Percentiles rank a stretch among this genome's conserved stretches.
Conservation (phyloP, 2,888 invertebrate genomes). For the Neoaliturus tenellus region DNA sequence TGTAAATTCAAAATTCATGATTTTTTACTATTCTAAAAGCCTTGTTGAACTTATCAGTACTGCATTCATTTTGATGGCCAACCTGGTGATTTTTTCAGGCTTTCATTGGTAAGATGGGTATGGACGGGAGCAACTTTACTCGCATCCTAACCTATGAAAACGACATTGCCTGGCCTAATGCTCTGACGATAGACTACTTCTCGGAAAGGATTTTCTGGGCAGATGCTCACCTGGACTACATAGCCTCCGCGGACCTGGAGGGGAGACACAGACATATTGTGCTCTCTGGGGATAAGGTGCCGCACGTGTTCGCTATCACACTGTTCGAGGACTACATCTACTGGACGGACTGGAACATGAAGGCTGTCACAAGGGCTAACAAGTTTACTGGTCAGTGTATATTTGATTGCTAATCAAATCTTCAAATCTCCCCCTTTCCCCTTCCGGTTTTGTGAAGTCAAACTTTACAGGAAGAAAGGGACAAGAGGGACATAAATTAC, state of each 20-base stretch:
- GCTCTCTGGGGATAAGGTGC: conserved; percentile 86
- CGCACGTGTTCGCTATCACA: conserved; percentile 96
- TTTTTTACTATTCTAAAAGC: too few species aligned
- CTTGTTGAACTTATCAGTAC: too few species aligned
- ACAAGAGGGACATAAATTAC: too few species aligned
- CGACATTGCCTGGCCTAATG: conserved; percentile 99
- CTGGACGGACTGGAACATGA: conserved; percentile 99
- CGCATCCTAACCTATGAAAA: conserved; percentile 94
- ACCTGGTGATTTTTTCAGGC: conserved; percentile 82
- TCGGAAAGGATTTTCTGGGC: conserved; percentile 98
- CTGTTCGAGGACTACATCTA: conserved; percentile 95
- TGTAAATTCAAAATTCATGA: too few species aligned
- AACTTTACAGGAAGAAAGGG: too few species aligned
- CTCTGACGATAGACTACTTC: conserved; percentile 96
- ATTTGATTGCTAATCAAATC: too few species aligned
- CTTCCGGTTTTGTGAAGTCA: too few species aligned
- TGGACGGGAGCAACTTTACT: conserved; percentile 96
- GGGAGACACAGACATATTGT: conserved; percentile 91
- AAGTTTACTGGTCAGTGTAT: conserved; percentile 84
- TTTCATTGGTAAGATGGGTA: conserved; percentile 96
- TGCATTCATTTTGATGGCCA: too few species aligned
- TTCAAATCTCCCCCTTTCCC: too few species aligned
- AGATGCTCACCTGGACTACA: conserved; percentile 98
- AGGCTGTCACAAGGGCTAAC: conserved; percentile 92
- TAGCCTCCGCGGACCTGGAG: conserved; percentile 95